Conservation (phyloP, 2,888 invertebrate genomes). For the Agrypnus murinus region DNA sequence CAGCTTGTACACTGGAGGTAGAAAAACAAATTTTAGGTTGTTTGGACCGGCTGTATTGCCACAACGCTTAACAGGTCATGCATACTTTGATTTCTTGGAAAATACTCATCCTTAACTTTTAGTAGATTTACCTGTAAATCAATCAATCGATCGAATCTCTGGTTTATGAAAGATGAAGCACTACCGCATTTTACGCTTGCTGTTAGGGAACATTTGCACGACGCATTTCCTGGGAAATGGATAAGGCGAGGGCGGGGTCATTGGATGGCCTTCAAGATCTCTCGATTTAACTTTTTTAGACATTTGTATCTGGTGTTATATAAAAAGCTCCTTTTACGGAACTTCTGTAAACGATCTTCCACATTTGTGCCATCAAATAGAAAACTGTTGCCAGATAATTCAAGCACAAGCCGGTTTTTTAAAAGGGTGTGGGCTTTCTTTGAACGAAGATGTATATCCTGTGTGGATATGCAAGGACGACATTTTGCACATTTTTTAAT, state of each 20-base stretch:
- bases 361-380: neutral
- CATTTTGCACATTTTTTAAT: too few species aligned
- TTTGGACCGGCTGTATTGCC: neutral
- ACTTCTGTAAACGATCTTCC: too few species aligned
- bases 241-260: neutral
- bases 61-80: neutral
- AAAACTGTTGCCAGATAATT: neutral
- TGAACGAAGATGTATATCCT: too few species aligned
- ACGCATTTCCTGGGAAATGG: too few species aligned
- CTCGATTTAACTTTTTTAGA: neutral
- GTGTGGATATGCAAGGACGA: neutral
- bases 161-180: neutral
- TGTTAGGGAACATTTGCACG: too few species aligned
- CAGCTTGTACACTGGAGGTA: neutral
- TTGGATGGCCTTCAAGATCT: too few species aligned
- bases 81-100: neutral
- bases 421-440: too few species aligned
- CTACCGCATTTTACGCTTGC: too few species aligned
- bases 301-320: too few species aligned
- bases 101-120: neutral
- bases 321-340: neutral
- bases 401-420: too few species aligned
- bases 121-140: neutral
- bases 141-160: neutral
- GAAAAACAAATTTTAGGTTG: neutral